Evolutionary conservation across 2,797 vertebrate species (phyloP).

Genomic region (Etheostoma perlongum): DNA sequence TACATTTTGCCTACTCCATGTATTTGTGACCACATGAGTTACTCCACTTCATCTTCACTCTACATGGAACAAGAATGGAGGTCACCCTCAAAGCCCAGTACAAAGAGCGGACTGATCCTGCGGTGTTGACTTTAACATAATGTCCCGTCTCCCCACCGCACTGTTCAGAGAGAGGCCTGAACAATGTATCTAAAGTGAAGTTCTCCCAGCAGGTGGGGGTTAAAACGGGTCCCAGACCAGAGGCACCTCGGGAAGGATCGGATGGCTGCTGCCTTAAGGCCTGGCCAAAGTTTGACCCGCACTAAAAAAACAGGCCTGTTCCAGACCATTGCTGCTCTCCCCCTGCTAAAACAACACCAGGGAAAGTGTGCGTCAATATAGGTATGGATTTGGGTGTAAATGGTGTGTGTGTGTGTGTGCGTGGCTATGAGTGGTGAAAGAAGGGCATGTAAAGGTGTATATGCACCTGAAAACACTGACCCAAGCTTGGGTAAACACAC

Average conservation of each 20-base stretch:
- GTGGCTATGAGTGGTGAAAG: constrained; percentile 51
- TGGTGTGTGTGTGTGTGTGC: constrained; percentile 50
- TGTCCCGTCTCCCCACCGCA: constrained; percentile 77
- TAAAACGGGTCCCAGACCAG: constrained; percentile 93
- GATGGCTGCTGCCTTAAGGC: constrained; percentile 86
- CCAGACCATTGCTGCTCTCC: constrained; percentile 91
- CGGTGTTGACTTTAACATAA: constrained; percentile 88
- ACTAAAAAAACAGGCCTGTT: constrained; percentile 91
- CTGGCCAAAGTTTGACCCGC: constrained; percentile 94
- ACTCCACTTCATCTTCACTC: constrained; percentile 64
- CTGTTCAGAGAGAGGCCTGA: constrained; percentile 87
- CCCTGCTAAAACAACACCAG: constrained; percentile 82
- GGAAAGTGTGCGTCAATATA: constrained; percentile 67
- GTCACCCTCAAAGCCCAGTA: constrained; percentile 81
- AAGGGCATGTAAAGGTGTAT: constrained; percentile 67
- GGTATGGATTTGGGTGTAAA: constrained; percentile 52
- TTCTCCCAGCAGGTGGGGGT: constrained; percentile 96
- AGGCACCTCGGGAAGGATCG: constrained; percentile 91
- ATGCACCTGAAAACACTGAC: constrained; percentile 74
- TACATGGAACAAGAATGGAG: constrained; percentile 70
- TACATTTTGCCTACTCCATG: constrained; percentile 43
- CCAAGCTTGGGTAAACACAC: constrained; percentile 72
- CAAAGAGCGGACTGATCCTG: constrained; percentile 80
- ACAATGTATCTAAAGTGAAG: constrained; percentile 92
- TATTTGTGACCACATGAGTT: constrained; percentile 58